These are phyloP conservation scores for Zapus hudsonius DNA, from an alignment of 2,113 vertebrate species.

Conservation along the genomic window DNA sequence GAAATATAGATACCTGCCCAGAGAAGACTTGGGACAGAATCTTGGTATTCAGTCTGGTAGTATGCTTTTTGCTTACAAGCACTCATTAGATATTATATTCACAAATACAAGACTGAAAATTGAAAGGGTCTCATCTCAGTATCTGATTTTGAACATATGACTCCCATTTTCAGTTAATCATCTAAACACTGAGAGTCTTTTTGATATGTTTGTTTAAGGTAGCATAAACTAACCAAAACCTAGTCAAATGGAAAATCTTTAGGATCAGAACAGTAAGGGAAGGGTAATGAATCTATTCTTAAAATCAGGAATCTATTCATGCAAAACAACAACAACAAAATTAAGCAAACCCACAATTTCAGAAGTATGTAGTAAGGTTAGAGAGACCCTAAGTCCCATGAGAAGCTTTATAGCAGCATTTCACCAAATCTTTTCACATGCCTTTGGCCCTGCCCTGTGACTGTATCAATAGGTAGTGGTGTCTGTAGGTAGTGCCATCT, in stretches of 20 bases:
- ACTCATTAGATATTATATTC: background rate
- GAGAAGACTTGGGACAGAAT: conserved; percentile 21
- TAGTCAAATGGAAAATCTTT: background rate
- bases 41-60: background rate
- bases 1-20: background rate
- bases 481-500: conserved; percentile 15
- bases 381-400: conserved; percentile 9
- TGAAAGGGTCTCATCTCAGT: background rate
- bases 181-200: background rate
- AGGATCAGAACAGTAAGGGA: background rate
- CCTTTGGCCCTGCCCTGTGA: background rate
- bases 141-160: background rate
- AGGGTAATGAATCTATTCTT: background rate
- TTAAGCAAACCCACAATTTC: background rate
- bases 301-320: background rate
- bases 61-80: background rate
- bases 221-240: background rate
- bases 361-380: background rate
- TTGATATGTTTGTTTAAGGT: background rate
- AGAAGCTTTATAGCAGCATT: background rate
- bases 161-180: background rate
- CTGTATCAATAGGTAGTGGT: background rate
- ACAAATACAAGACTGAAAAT: conserved; percentile 4
- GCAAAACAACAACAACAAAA: too few relatives aligned
- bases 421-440: background rate